Evolutionary conservation across 2,888 invertebrate species (phyloP).

Genomic region (Leucania comma): DNA sequence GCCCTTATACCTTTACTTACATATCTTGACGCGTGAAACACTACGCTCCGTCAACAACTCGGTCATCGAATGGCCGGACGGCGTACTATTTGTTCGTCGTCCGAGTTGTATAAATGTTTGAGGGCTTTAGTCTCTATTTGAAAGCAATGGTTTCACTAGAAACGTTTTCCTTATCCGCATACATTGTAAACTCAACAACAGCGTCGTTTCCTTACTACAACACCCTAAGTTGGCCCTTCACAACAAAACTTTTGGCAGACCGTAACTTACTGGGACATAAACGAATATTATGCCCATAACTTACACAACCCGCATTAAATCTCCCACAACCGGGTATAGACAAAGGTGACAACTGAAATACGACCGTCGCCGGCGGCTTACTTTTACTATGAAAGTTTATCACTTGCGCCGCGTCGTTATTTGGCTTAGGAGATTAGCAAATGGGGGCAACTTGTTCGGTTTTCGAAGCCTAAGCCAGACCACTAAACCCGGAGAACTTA

Average conservation of each 20-base stretch:
- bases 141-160: neutral
- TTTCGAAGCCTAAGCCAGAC: conserved; percentile 83
- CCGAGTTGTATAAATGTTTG: neutral
- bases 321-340: conserved; percentile 45
- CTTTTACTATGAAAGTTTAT: conserved; percentile 76
- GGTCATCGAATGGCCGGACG: too few relatives aligned
- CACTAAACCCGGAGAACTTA: conserved; percentile 79
- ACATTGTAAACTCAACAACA: neutral
- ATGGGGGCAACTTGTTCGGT: conserved; percentile 85
- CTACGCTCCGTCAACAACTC: too few relatives aligned
- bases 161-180: neutral
- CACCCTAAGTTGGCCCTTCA: conserved; percentile 14
- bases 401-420: conserved; percentile 79
- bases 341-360: conserved; percentile 61
- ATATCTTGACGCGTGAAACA: too few relatives aligned
- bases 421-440: conserved; percentile 88
- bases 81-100: neutral
- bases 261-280: conserved; percentile 48
- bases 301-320: conserved; percentile 55
- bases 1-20: too few relatives aligned
- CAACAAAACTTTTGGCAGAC: conserved; percentile 49
- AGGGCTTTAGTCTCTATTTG: neutral
- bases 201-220: neutral
- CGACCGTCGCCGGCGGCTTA: conserved; percentile 50
- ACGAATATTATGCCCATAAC: conserved; percentile 51